Evolutionary conservation across 2,888 invertebrate species (phyloP).

Genomic region (Heteropelma amictum): DNA sequence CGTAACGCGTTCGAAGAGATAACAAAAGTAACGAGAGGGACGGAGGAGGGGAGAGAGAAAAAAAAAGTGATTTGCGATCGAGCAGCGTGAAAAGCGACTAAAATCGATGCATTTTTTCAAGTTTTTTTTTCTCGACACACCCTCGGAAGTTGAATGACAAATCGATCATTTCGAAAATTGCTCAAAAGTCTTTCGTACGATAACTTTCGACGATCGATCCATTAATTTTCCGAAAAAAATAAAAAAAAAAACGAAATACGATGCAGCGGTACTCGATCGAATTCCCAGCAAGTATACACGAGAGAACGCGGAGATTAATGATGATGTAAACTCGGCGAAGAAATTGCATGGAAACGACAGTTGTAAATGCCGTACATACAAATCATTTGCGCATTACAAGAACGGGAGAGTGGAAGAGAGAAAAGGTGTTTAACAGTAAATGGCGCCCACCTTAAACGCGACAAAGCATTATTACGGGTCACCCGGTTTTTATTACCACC

Average conservation of each 20-base stretch:
- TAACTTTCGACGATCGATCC: too few relatives aligned
- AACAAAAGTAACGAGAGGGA: slow-evolving; percentile 46
- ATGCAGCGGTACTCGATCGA: slow-evolving; percentile 10
- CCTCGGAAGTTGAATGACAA: slow-evolving; percentile 23
- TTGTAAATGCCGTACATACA: not conserved
- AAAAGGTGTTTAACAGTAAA: slow-evolving; percentile 50
- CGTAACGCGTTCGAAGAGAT: slow-evolving; percentile 44
- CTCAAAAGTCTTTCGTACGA: too few relatives aligned
- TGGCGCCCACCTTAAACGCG: slow-evolving; percentile 47
- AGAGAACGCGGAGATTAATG: slow-evolving; percentile 29
- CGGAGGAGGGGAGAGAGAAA: slow-evolving; percentile 18
- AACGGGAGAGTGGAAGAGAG: slow-evolving; percentile 5
- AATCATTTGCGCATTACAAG: not conserved
- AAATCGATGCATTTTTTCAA: too few relatives aligned
- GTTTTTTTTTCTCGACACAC: slow-evolving; percentile 14
- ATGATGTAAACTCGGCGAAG: slow-evolving; percentile 37
- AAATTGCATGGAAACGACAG: not conserved
- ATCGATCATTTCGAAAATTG: slow-evolving; percentile 42
- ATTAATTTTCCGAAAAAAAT: too few relatives aligned
- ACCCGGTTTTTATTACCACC: slow-evolving; percentile 38
- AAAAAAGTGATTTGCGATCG: slow-evolving; percentile 34
- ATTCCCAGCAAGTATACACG: slow-evolving; percentile 25
- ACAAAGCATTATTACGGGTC: slow-evolving; percentile 36
- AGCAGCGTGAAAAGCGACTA: slow-evolving; percentile 41
- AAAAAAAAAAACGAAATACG: too few relatives aligned